Percentiles rank a stretch among this genome's conserved stretches.
Evolutionary conservation across 2,797 vertebrate species (phyloP).

Genomic region (Basileuterus tristriatus): DNA sequence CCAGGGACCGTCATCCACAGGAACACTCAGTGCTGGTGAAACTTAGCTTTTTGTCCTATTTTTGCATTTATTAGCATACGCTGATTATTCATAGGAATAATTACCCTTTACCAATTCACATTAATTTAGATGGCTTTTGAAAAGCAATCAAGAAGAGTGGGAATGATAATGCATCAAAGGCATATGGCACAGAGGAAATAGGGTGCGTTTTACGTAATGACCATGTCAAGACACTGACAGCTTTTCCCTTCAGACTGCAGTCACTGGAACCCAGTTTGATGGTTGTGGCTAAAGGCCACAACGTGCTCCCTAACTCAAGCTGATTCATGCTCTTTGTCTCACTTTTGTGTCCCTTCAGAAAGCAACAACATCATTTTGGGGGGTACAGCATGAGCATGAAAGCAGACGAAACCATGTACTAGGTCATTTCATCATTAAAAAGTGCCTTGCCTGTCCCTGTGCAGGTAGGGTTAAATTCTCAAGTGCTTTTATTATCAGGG

Average conservation of each 20-base stretch:
- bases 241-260: not conserved
- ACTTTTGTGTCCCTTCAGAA: not conserved
- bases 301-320: not conserved
- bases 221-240: not conserved
- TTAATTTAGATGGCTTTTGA: constrained; percentile 74
- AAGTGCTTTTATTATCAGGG: not conserved
- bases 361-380: not conserved
- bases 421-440: not conserved
- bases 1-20: not conserved
- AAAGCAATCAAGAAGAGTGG: constrained; percentile 73
- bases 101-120: constrained; percentile 68
- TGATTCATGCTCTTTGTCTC: not conserved
- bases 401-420: rapidly evolving
- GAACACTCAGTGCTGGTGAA: constrained; percentile 28
- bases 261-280: not conserved
- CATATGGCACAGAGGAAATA: not conserved
- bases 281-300: not conserved
- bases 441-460: not conserved
- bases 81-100: constrained; percentile 77
- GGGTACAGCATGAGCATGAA: not conserved
- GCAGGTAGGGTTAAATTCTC: not conserved
- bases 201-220: not conserved
- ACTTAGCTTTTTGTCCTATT: constrained; percentile 40
- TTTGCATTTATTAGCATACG: constrained; percentile 72
- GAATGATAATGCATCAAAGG: constrained; percentile 69